Evolutionary conservation across 2,888 invertebrate species (phyloP).

Genomic region (Ectemnius continuus): DNA sequence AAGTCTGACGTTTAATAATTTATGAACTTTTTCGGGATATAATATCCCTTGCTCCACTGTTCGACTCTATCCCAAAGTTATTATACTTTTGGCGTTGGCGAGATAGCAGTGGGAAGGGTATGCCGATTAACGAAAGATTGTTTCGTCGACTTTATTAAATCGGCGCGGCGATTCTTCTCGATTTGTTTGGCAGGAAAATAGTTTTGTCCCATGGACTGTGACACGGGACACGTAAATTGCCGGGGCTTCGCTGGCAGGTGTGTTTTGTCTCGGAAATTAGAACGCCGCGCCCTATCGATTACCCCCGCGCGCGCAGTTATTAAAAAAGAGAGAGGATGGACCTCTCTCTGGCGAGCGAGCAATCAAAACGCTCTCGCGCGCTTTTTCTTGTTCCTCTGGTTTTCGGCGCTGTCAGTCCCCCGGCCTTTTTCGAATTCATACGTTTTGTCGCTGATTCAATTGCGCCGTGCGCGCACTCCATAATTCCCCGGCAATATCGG

Average conservation of each 20-base stretch:
- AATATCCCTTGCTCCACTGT: too few species aligned
- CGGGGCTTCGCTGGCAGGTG: slow-evolving; percentile 17
- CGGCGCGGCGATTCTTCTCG: background rate
- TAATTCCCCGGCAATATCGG: background rate
- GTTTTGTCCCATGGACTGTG: slow-evolving; percentile 14
- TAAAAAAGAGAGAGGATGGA: slow-evolving; percentile 14
- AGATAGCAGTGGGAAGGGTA: too few species aligned
- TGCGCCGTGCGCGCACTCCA: background rate
- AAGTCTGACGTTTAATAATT: too few species aligned
- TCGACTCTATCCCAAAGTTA: too few species aligned
- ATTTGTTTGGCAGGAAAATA: slow-evolving; percentile 15
- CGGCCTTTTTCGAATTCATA: slow-evolving; percentile 6
- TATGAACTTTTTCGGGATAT: too few species aligned
- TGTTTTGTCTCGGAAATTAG: slow-evolving; percentile 25
- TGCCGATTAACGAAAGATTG: slow-evolving; percentile 2
- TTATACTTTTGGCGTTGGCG: too few species aligned
- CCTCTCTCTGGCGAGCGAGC: slow-evolving; percentile 1
- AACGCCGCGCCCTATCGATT: slow-evolving; percentile 19
- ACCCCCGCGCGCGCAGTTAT: slow-evolving; percentile 19
- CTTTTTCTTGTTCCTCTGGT: slow-evolving; percentile 4
- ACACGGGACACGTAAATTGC: slow-evolving; percentile 15
- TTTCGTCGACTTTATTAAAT: slow-evolving; percentile 9
- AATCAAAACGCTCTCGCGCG: slow-evolving; percentile 6
- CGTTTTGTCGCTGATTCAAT: slow-evolving; percentile 13
- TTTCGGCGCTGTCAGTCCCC: background rate